Conservation (phyloP, 2,888 invertebrate genomes). For the Amphipoea oculea region DNA sequence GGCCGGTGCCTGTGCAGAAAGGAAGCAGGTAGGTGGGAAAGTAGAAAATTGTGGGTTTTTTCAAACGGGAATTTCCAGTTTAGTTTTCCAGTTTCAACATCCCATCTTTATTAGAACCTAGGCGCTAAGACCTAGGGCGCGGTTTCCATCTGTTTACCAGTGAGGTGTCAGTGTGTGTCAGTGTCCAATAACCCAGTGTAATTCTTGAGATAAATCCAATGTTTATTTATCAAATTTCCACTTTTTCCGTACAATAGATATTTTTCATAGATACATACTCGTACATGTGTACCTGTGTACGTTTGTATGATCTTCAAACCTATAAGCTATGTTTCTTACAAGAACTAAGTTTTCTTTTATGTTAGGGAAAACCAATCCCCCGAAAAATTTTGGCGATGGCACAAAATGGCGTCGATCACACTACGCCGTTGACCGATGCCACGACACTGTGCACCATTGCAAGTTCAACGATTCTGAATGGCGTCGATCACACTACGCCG, state of each 20-base stretch:
- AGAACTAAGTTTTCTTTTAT: neutral
- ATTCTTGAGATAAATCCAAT: neutral
- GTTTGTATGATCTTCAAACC: neutral
- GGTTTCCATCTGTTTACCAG: neutral
- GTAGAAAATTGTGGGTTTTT: neutral
- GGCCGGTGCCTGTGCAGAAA: neutral
- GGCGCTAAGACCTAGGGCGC: no score
- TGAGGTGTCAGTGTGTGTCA: neutral
- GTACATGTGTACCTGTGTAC: no score
- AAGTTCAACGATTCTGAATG: no score
- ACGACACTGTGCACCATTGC: no score
- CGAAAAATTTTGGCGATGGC: neutral
- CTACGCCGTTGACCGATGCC: no score
- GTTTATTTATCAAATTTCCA: neutral
- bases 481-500: conserved; percentile 1
- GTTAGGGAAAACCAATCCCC: neutral
- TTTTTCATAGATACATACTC: neutral
- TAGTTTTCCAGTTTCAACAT: neutral
- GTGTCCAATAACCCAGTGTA: neutral
- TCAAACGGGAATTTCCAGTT: neutral
- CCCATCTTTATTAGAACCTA: neutral
- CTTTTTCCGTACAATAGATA: neutral
- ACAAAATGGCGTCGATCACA: conserved; percentile 12
- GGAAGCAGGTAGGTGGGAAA: conserved; percentile 14
- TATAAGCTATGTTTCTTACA: neutral